Evolutionary conservation across 2,797 vertebrate species (phyloP).

Genomic region (Anguilla marmorata): DNA sequence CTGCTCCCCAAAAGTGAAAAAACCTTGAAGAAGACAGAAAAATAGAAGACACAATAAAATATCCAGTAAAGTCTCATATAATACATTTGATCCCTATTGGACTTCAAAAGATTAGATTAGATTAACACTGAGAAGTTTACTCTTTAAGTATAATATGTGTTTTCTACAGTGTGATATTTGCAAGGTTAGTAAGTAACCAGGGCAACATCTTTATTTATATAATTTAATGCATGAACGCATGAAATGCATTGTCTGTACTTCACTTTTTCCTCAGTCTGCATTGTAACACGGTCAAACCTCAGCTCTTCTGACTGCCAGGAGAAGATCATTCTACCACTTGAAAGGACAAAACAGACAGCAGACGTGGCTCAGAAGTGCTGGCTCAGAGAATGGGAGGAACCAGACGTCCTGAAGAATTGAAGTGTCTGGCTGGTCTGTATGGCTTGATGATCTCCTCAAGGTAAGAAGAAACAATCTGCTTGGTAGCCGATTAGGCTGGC

Average conservation of each 20-base stretch:
- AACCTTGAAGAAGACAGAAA: background rate
- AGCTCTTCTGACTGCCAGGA: background rate
- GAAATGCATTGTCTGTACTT: background rate
- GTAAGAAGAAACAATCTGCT: background rate
- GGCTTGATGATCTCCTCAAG: background rate
- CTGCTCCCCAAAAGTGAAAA: background rate
- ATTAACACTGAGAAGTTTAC: background rate
- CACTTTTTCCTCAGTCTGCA: background rate
- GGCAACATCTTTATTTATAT: background rate
- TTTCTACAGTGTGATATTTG: background rate
- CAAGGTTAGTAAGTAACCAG: background rate
- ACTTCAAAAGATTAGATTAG: background rate
- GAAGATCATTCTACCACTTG: background rate
- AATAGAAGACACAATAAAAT: background rate
- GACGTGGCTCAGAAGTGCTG: background rate
- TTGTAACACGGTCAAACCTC: background rate
- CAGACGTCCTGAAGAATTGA: background rate
- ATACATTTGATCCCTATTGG: background rate
- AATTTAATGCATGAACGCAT: background rate
- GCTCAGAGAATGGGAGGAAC: background rate
- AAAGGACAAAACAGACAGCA: background rate
- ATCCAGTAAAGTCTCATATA: background rate
- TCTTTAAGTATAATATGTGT: background rate
- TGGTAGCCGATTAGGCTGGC: background rate
- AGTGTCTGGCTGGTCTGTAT: background rate